Conservation (phyloP, 2,113 vertebrate species). For the Actenoides hombroni region DNA sequence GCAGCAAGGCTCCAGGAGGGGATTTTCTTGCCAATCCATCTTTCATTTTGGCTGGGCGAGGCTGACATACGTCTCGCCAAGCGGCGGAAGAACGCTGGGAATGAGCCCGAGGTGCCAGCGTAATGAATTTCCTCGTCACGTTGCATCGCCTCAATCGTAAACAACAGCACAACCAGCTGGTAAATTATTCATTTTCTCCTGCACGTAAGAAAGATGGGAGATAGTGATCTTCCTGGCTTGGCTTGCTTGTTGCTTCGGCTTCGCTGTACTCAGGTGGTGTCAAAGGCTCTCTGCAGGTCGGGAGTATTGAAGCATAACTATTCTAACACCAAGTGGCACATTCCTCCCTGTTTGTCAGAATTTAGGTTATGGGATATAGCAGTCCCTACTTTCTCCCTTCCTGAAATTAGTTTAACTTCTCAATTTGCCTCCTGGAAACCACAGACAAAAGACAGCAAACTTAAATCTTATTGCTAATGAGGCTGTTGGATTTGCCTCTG, state of each 20-base stretch:
- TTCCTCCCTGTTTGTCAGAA: neutral
- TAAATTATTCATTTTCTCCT: neutral
- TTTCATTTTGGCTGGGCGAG: neutral
- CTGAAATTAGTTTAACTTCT: neutral
- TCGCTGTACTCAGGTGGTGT: neutral
- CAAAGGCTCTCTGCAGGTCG: neutral
- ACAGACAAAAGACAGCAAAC: neutral
- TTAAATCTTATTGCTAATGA: neutral
- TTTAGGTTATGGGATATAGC: neutral
- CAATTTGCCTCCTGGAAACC: neutral
- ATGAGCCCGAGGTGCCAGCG: neutral
- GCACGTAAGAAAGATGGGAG: neutral
- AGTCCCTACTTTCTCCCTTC: neutral
- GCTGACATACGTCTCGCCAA: neutral
- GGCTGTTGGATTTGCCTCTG: neutral
- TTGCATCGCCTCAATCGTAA: neutral
- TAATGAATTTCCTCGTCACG: constrained; percentile 20
- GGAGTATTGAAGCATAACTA: neutral
- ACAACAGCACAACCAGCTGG: neutral
- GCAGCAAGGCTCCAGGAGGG: neutral
- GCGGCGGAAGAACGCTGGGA: neutral
- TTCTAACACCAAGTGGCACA: neutral
- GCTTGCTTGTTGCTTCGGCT: neutral
- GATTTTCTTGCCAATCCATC: neutral
- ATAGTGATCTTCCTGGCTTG: neutral